Base-by-base conservation (phyloP, 2,797 vertebrate species). In the Argya squamiceps region DNA sequence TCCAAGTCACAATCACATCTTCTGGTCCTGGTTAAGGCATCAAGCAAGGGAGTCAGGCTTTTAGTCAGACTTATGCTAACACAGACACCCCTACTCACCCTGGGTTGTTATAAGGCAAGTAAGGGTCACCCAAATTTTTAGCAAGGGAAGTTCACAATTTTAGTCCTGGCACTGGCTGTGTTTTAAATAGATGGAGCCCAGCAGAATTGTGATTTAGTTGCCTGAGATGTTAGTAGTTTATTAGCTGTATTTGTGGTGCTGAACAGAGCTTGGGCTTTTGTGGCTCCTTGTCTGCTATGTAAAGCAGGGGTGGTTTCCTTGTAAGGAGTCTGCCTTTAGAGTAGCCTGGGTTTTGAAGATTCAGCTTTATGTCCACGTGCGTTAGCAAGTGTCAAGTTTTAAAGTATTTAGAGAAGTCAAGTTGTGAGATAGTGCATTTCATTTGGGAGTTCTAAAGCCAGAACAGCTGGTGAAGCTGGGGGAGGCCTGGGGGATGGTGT, bases 51-150 rank as follows among this genome's bases (percentile, higher is more conserved):
- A 91, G 49, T 55, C 26, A 37, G 55, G 41, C 18, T 89, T 84
- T 82, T 55, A 75, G 80, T 41, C 44, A 67, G 65, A 19, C 37
- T 93, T 91, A 27, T 20, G 37, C 68, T 85, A 88, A 84, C 64
- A 59, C 1, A 1, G 7, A 1, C 36, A 47, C 37, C 23, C 50
- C 8, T 49, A 15, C 2, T 0, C 26, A 4, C 23, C 6, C 15
- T 18, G 23, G 32, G 36, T 85, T 75, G 15, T 49, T 73, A 15
- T 13, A 70, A 87, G 44, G n/a, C 4, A 34, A 77, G 30, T 7
- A 21, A 87, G n/a, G 27, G 24, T 80, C 34, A 74, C 47, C 14
- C 46, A 68, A 20, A 89, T 43, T 56, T 93, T 71, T 56, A 56
- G 34, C 24, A n/a, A 32, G 21, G 17, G 17, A 68, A 34, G 15